Base-by-base conservation (phyloP, 2,888 invertebrate species). In the Ophion ventricosus region DNA sequence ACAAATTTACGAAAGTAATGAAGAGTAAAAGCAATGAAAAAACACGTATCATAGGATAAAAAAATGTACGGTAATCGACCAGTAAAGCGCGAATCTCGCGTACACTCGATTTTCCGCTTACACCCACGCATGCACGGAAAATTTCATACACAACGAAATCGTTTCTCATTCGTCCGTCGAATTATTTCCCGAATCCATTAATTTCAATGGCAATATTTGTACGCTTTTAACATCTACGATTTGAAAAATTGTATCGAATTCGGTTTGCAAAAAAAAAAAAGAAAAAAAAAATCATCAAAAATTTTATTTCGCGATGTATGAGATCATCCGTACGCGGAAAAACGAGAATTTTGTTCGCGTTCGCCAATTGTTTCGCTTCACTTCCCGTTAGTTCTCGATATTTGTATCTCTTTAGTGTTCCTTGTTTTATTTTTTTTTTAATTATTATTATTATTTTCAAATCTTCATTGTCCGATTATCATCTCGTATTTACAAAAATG, bases 401-500 rank as follows among this genome's bases (percentile, higher is more conserved):
- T 70, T 80, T 43, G 20, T 59, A 25, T 73, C 20, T 56, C 49
- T 40, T 26, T 63, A 63, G 78, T 64, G n/a, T 69, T 29, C 20
- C 20, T 57, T 75, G 35, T 26, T 79, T 61, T 57, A 40, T 56
- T 56, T 35, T 73, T 56, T 14, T 49, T 49, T 17, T 2, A 49
- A 49, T 49, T 49, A 64, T 25, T n/a, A 54, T 54, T 26, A 14
- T 75, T n/a, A 17, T 35, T 20, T 56, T 57, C 20, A 56, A 72
- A 80, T 80, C 64, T 74, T 81, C 81, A 70, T 70, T 72, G 75
- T 79, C 72, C 74, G 29, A 84, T 84, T 64, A 75, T 72, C 75
- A 72, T 57, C 76, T 80, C 72, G 76, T 85, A 85, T 85, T 82
- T 85, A 85, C 84, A 85, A 85, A 79, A 85, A 85, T 85, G 79